Base-by-base conservation (phyloP, 2,888 invertebrate genomes). In the Hypena proboscidalis region DNA sequence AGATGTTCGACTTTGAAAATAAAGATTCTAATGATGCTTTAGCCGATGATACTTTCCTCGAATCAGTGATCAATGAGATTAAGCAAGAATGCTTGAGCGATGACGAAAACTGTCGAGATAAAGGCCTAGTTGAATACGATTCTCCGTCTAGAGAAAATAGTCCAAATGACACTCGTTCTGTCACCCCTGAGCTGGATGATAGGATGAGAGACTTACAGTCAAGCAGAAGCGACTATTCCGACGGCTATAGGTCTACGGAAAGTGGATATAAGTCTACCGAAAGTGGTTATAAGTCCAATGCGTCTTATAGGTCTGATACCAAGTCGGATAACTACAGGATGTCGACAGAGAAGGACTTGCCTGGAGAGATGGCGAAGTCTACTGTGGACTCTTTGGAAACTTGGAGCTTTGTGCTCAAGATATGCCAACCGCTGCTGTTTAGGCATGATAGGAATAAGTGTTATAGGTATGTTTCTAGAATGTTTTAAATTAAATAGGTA, bases 361-460 rank as follows among this genome's bases (percentile, higher is more conserved):
- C 70, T n/a, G 50, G 34, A 2, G 73, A 74, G 15, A 75, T 90
- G 70, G 59, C 83, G 0, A 83, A 75, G 42, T 69, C 79, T 0
- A 90, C 83, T 0, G 70, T 81, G 0, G 81, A 85, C 26, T 90
- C 90, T 0, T 53, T 90, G 37, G 90, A 90, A 23, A 85, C 83
- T 0, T 91, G 90, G 90, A 87, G 81, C 34, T 89, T 90, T 54
- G 85, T 91, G 0, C 43, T 90, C 22, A 89, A 91, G 66, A 85
- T 90, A 0, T 91, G 91, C 33, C 90, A 90, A 54, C 91, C 90
- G 0, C 49, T 90, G 43, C 52, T 90, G 36, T 90, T 90, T 51
- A 74, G 89, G 37, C 91, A 91, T 52, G 89, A 89, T 34, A 86
- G 77, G 50, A 84, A 83, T 39, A 88, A 84, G 55, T 91, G 91